Evolutionary conservation across 2,888 invertebrate genomes (phyloP).

Genomic region (Meliscaeva auricollis): DNA sequence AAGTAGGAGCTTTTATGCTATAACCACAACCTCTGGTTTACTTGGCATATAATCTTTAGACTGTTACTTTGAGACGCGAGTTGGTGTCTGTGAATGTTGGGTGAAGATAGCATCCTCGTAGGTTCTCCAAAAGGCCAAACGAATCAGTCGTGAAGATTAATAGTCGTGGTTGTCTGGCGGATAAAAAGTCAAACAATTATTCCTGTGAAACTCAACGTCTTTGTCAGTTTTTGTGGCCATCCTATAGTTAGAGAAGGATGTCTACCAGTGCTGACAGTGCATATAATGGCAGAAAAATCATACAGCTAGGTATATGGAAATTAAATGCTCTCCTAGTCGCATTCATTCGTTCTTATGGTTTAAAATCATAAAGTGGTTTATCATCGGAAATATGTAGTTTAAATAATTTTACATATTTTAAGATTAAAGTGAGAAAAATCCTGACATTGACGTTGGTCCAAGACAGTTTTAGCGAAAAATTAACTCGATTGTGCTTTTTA

Average conservation of each 20-base stretch:
- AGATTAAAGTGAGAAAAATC: too few relatives aligned
- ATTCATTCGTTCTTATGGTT: too few relatives aligned
- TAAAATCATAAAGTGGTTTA: too few relatives aligned
- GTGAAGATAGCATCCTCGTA: slow-evolving; percentile 45
- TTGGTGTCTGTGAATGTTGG: slow-evolving; percentile 3
- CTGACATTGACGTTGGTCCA: too few relatives aligned
- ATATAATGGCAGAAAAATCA: slow-evolving; percentile 65
- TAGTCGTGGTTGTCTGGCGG: slow-evolving; percentile 57
- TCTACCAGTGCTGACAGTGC: slow-evolving; percentile 46
- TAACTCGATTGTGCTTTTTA: too few relatives aligned
- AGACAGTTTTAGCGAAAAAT: too few relatives aligned
- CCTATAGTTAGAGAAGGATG: background rate
- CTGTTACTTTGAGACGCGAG: slow-evolving; percentile 17
- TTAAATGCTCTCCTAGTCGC: too few relatives aligned
- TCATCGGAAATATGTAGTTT: too few relatives aligned
- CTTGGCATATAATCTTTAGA: slow-evolving; percentile 55
- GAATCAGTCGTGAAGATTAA: slow-evolving; percentile 75
- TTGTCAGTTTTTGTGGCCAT: slow-evolving; percentile 22
- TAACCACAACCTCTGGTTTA: slow-evolving; percentile 61
- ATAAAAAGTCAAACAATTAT: slow-evolving; percentile 60
- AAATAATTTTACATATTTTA: too few relatives aligned
- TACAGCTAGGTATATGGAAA: too few relatives aligned
- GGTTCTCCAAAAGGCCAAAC: slow-evolving; percentile 67
- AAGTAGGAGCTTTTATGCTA: slow-evolving; percentile 38
- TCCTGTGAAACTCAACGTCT: slow-evolving; percentile 47